phyloP scores from a whole-genome alignment of 2,888 invertebrate species.

The Antitype chi region DNA sequence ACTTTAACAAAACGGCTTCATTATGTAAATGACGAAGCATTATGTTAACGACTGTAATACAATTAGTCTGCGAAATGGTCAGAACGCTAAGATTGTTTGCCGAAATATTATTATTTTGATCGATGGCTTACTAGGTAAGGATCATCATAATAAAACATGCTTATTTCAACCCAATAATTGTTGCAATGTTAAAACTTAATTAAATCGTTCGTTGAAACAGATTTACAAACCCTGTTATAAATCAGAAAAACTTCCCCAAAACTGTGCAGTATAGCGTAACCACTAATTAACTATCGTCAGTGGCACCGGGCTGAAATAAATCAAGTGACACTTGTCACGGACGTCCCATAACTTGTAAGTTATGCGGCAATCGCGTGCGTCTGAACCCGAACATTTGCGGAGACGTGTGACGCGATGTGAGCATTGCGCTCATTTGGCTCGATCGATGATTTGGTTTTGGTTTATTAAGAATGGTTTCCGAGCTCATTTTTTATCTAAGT shows the following conservation, averaged over 20 bases:
- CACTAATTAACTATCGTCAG: slow-evolving; percentile 69
- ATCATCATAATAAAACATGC: background rate
- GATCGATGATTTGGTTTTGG: background rate
- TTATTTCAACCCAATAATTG: background rate
- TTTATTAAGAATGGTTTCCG: background rate
- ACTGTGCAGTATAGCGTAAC: slow-evolving; percentile 41
- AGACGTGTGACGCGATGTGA: slow-evolving; percentile 17
- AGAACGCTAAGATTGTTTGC: background rate
- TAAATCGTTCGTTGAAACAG: background rate
- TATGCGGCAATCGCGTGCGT: slow-evolving; percentile 76
- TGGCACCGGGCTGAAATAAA: slow-evolving; percentile 72
- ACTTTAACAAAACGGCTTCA: slow-evolving; percentile 34
- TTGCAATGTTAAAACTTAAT: slow-evolving; percentile 9
- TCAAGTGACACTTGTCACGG: slow-evolving; percentile 81
- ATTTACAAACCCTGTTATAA: slow-evolving; percentile 6
- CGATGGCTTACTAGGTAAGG: background rate
- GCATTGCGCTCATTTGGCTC: background rate
- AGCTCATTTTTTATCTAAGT: background rate
- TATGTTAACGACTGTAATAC: slow-evolving; percentile 45
- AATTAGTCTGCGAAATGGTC: slow-evolving; percentile 23
- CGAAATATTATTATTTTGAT: slow-evolving; percentile 1
- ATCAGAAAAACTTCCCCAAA: slow-evolving; percentile 7
- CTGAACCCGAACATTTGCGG: slow-evolving; percentile 24
- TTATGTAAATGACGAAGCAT: slow-evolving; percentile 42
- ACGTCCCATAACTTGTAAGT: slow-evolving; percentile 81